phyloP scores from a whole-genome alignment of 2,113 vertebrate genomes.

The Alligator mississippiensis region DNA sequence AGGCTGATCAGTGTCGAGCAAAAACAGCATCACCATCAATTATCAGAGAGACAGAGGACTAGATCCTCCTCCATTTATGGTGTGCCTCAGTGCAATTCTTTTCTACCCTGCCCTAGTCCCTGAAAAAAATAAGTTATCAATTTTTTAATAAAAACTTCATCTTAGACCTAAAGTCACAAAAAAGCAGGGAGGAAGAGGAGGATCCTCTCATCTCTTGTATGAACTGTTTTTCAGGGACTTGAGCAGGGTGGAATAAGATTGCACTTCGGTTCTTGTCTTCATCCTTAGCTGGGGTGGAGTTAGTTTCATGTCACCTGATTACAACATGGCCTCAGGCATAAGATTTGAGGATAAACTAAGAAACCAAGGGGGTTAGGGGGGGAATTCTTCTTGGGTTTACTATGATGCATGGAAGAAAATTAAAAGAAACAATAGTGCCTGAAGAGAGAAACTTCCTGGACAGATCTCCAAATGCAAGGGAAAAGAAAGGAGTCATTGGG shows the following conservation, averaged over 20 bases:
- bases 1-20: not conserved
- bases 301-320: not conserved
- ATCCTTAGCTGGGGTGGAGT: not conserved
- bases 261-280: rapidly evolving
- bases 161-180: too few relatives aligned
- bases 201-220: too few relatives aligned
- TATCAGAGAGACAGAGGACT: not conserved
- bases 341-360: not conserved
- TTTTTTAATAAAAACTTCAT: too few relatives aligned
- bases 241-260: not conserved
- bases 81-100: too few relatives aligned
- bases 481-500: not conserved
- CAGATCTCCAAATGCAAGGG: not conserved
- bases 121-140: too few relatives aligned
- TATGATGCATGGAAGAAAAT: not conserved
- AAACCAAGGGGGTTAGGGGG: not conserved
- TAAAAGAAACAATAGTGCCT: not conserved
- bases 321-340: rapidly evolving
- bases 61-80: too few relatives aligned
- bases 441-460: not conserved
- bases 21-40: not conserved
- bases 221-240: too few relatives aligned
- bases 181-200: too few relatives aligned
- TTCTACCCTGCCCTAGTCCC: too few relatives aligned
- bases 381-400: not conserved